Conservation (phyloP, 2,113 vertebrate genomes). For the Anhinga anhinga region DNA sequence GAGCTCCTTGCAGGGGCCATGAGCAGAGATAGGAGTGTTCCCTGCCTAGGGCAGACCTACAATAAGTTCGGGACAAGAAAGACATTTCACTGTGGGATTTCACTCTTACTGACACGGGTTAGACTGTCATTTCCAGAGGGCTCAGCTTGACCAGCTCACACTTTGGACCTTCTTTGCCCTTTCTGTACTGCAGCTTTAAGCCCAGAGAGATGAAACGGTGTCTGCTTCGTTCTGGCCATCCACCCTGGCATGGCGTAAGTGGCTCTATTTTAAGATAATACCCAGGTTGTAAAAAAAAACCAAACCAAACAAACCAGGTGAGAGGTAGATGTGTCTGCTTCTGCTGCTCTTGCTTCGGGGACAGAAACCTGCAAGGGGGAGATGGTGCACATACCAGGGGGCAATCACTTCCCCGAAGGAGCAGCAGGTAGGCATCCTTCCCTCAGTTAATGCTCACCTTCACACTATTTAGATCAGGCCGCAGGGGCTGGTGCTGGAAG, state of each 20-base stretch:
- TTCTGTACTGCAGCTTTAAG: not conserved
- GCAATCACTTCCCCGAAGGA: not conserved
- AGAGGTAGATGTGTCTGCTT: not conserved
- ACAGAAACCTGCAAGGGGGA: not conserved
- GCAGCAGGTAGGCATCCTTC: not conserved
- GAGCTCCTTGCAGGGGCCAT: not conserved
- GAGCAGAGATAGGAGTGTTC: not conserved
- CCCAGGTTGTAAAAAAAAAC: not conserved
- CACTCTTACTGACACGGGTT: not conserved
- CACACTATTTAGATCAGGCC: not conserved
- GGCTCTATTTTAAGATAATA: not conserved
- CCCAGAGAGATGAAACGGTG: not conserved
- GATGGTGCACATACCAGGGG: not conserved
- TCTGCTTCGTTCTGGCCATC: not conserved
- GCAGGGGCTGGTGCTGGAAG: not conserved
- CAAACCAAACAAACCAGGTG: not conserved
- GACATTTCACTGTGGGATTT: not conserved
- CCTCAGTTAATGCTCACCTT: not conserved
- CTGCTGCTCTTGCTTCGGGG: not conserved
- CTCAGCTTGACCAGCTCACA: not conserved
- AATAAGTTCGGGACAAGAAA: not conserved
- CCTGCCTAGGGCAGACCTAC: not conserved
- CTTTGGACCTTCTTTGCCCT: not conserved
- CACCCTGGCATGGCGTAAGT: rapidly evolving
- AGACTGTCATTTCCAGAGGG: not conserved